These are phyloP conservation scores for Drosophila helvetica DNA, from an alignment of 2,888 invertebrate genomes.

Conservation along the genomic window DNA sequence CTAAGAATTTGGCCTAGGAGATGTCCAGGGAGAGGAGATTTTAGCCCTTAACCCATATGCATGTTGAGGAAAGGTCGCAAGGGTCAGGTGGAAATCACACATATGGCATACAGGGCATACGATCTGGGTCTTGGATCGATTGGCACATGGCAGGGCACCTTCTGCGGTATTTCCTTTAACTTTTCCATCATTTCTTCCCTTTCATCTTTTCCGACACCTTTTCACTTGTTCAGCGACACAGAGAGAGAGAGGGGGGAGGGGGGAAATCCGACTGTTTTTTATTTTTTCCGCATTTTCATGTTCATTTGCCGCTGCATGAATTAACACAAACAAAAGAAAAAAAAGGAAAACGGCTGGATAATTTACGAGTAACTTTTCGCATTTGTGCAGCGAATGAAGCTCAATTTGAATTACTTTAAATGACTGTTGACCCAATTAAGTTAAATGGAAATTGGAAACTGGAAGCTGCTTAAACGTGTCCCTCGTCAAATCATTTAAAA, in stretches of 20 bases:
- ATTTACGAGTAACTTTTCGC: conserved; percentile 50
- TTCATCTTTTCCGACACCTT: conserved; percentile 71
- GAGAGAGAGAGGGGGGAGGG: conserved; percentile 9
- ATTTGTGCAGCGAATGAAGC: conserved; percentile 25
- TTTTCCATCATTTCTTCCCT: conserved; percentile 42
- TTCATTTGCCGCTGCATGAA: conserved; percentile 58
- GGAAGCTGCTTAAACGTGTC: conserved; percentile 20
- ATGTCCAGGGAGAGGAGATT: conserved; percentile 20
- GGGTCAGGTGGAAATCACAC: conserved; percentile 4
- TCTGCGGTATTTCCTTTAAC: conserved; percentile 31
- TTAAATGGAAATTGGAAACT: conserved; percentile 32
- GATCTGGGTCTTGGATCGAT: not conserved
- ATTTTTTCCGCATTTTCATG: conserved; percentile 70
- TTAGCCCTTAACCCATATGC: not conserved
- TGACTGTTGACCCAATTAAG: conserved; percentile 36
- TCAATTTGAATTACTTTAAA: conserved; percentile 45
- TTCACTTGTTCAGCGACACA: conserved; percentile 55
- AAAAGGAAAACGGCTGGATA: conserved; percentile 33
- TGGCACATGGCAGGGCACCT: not conserved
- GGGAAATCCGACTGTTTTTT: conserved; percentile 40
- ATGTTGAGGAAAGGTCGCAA: no score
- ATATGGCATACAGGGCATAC: not conserved
- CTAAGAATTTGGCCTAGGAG: not conserved
- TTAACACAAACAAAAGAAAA: conserved; percentile 55
- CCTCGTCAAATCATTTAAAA: conserved; percentile 30